Evolutionary conservation across 2,113 vertebrate species (phyloP).

Genomic region (Cavia aperea): DNA sequence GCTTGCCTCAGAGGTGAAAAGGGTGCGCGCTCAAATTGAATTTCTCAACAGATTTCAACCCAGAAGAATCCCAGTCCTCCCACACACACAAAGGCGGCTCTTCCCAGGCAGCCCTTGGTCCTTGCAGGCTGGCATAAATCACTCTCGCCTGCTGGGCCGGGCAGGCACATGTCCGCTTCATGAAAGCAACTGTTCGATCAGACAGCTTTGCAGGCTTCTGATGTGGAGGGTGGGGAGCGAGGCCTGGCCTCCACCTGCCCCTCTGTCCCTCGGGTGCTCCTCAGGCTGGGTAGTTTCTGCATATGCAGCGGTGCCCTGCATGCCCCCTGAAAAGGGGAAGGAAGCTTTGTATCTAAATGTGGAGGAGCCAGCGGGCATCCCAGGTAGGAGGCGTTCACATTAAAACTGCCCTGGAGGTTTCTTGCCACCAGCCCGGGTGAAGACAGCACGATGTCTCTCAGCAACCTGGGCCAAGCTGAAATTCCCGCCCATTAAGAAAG

Average conservation of each 20-base stretch:
- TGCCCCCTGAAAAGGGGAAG: background rate
- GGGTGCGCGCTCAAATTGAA: slow-evolving; percentile 87
- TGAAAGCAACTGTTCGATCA: slow-evolving; percentile 79
- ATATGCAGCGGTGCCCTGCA: background rate
- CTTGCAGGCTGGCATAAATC: slow-evolving; percentile 83
- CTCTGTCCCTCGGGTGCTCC: slow-evolving; percentile 50
- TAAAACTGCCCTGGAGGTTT: background rate
- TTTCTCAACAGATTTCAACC: slow-evolving; percentile 92
- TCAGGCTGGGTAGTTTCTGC: background rate
- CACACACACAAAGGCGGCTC: slow-evolving; percentile 78
- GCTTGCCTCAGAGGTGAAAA: slow-evolving; percentile 91
- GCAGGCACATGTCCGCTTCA: slow-evolving; percentile 82
- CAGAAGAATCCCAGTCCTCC: slow-evolving; percentile 79
- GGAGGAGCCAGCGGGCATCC: background rate
- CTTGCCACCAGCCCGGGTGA: background rate
- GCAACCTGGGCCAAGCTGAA: background rate
- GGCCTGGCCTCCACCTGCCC: slow-evolving; percentile 81
- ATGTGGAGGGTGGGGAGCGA: slow-evolving; percentile 62
- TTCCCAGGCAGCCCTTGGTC: slow-evolving; percentile 77
- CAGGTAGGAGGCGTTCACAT: background rate
- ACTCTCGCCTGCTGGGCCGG: slow-evolving; percentile 91
- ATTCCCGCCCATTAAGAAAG: background rate
- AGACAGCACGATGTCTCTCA: background rate
- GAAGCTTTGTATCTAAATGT: background rate
- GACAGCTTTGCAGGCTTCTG: slow-evolving; percentile 76